These are phyloP conservation scores for Zosterops hypoxanthus DNA, from an alignment of 2,113 vertebrate genomes.

Conservation along the genomic window DNA sequence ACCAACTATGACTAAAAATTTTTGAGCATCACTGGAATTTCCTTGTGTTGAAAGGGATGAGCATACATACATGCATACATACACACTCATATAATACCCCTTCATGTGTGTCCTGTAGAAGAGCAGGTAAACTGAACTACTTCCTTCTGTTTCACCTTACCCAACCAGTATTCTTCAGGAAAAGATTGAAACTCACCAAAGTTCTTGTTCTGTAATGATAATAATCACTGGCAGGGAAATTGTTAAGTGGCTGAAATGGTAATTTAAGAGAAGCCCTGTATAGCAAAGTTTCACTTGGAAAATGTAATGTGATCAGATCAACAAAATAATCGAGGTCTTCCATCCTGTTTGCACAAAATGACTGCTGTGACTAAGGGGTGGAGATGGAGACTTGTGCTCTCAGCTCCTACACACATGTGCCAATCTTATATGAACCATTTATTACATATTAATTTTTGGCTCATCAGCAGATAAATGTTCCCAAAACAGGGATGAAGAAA, in stretches of 20 bases:
- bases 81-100: neutral
- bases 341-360: neutral
- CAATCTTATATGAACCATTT: neutral
- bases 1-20: neutral
- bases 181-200: neutral
- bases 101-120: neutral
- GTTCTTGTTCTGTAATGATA: neutral
- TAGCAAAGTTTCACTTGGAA: neutral
- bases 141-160: neutral
- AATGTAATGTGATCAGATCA: neutral
- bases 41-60: neutral
- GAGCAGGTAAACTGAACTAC: neutral
- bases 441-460: neutral
- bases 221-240: neutral
- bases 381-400: neutral
- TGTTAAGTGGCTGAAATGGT: neutral
- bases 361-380: neutral
- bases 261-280: neutral
- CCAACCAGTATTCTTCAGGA: neutral
- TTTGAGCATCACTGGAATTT: slow-evolving; percentile 2
- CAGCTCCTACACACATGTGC: neutral
- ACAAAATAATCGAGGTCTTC: neutral
- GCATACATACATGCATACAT: too few relatives aligned
- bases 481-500: neutral
- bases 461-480: neutral